These are phyloP conservation scores for Proisotoma minuta DNA, from an alignment of 2,888 invertebrate species.

Conservation along the genomic window DNA sequence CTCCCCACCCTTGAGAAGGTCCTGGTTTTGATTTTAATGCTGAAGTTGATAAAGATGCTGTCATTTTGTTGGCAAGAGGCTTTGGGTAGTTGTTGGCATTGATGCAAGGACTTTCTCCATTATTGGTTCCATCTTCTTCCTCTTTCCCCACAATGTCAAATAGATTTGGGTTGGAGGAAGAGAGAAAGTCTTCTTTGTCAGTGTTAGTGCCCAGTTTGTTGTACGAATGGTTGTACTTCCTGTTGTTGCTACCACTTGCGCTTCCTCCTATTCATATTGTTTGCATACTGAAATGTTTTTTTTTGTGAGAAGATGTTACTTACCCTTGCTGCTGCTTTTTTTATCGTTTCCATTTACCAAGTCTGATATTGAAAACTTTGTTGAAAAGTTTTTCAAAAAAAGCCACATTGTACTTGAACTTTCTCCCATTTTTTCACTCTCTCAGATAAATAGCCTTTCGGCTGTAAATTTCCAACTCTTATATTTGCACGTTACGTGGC, in stretches of 20 bases:
- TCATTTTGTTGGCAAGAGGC: background rate
- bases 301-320: too few relatives aligned
- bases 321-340: background rate
- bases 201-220: too few relatives aligned
- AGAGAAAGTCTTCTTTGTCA: slow-evolving; percentile 18
- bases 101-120: background rate
- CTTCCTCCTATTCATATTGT: too few relatives aligned
- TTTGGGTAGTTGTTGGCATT: background rate
- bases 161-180: slow-evolving; percentile 20
- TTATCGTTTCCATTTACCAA: slow-evolving; percentile 12
- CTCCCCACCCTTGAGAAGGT: too few relatives aligned
- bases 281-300: too few relatives aligned
- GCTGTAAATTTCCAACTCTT: too few relatives aligned
- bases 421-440: background rate
- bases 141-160: slow-evolving; percentile 15
- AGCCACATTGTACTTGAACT: slow-evolving; percentile 15
- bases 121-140: background rate
- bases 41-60: background rate
- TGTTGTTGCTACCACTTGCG: too few relatives aligned
- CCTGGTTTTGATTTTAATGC: background rate
- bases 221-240: too few relatives aligned
- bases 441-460: too few relatives aligned
- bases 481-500: too few relatives aligned
- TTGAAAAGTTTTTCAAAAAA: slow-evolving; percentile 20
- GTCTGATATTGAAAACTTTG: slow-evolving; percentile 17